phyloP scores from a whole-genome alignment of 2,113 vertebrate genomes.

The Syrmaticus mikado region DNA sequence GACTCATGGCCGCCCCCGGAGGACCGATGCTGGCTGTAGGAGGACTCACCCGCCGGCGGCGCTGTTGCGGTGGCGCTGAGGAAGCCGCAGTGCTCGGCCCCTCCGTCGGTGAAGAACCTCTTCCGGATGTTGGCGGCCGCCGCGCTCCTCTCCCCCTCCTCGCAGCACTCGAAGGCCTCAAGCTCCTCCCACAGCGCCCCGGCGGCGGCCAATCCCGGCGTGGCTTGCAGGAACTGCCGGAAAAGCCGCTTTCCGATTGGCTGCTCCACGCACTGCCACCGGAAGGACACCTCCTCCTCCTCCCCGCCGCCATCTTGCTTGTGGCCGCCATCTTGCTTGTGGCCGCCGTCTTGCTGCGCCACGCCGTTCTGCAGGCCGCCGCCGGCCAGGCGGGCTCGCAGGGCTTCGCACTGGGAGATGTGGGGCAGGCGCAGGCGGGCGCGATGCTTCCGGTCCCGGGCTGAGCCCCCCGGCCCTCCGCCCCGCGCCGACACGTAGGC shows the following conservation, averaged over 20 bases:
- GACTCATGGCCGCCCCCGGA: no score
- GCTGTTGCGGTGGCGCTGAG: neutral
- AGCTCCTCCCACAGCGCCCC: neutral
- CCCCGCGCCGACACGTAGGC: neutral
- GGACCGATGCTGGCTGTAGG: no score
- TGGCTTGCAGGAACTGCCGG: neutral
- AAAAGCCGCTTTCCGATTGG: conserved; percentile 1
- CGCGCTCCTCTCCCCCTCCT: neutral
- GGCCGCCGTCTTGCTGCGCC: fast-evolving
- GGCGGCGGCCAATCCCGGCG: neutral
- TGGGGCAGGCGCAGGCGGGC: neutral
- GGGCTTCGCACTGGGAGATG: neutral
- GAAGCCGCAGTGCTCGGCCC: neutral
- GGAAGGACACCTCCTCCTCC: neutral
- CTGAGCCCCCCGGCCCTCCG: neutral
- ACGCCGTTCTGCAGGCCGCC: no score
- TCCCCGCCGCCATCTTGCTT: neutral
- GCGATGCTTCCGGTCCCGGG: neutral
- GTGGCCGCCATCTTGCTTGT: neutral
- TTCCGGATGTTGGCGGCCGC: neutral
- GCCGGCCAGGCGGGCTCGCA: neutral
- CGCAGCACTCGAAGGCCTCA: neutral
- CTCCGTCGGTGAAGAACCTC: neutral
- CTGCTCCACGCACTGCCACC: conserved; percentile 30
- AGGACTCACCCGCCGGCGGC: neutral